phyloP scores from a whole-genome alignment of 1,140 invertebrate genomes.

The Popillia japonica region DNA sequence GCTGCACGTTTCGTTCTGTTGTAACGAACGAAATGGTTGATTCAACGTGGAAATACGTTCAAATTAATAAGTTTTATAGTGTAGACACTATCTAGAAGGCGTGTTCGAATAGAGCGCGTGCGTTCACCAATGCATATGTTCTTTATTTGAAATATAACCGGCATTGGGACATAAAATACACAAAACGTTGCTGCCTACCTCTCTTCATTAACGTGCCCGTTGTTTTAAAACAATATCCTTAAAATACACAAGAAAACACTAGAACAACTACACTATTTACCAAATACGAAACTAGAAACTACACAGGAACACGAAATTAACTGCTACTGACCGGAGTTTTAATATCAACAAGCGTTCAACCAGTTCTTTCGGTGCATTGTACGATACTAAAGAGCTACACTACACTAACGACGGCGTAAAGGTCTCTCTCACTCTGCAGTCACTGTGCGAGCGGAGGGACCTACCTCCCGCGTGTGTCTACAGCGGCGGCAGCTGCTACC shows the following conservation, averaged over 20 bases:
- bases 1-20: too few relatives aligned
- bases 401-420: not conserved
- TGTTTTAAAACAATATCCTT: not conserved
- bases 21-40: too few relatives aligned
- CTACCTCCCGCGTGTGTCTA: conserved; percentile 1
- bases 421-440: not conserved
- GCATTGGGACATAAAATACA: not conserved
- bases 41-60: too few relatives aligned
- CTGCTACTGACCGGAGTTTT: not conserved
- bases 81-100: not conserved
- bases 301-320: not conserved
- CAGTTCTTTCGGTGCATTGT: conserved; percentile 13
- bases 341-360: conserved; percentile 1
- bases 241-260: not conserved
- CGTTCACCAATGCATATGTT: not conserved
- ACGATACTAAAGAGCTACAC: conserved; percentile 1
- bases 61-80: too few relatives aligned
- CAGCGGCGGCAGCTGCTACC: not conserved
- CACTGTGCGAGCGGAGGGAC: not conserved
- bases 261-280: not conserved
- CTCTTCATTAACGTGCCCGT: not conserved
- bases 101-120: not conserved
- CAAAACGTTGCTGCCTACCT: not conserved
- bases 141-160: conserved; percentile 1
- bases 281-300: not conserved